Base-by-base conservation (phyloP, 2,113 vertebrate genomes). In the Eudyptes chrysolophus region DNA sequence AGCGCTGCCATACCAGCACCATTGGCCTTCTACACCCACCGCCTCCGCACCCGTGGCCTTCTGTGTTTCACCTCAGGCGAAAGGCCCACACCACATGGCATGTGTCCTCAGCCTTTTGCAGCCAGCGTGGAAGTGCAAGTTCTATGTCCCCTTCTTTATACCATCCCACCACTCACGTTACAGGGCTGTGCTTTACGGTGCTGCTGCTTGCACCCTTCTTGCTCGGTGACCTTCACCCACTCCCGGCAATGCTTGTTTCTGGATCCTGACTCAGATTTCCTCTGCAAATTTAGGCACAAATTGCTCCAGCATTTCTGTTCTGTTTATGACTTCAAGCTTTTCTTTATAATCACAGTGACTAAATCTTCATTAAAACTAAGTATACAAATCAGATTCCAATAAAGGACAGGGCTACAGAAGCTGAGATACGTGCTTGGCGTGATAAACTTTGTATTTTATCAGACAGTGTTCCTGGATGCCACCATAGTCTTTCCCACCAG, bases 161-260 rank as follows among this genome's bases (percentile, higher is more conserved):
- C 5, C 27, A 1, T 7, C 40, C 19, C 20, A 22, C 5, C n/a
- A 2, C 4, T 18, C 48, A 0, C 0, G 0, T 8, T 3, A 6
- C 17, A 0, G 48, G 10, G 15, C 14, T 5, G 62, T 0, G 7
- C 4, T 55, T 64, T 11, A 6, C 1, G 0, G 13, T 6, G 64
- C 55, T 21, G 55, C 51, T 82, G 52, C 60, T 57, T 2, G 1
- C 55, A 6, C 38, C 16, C 16, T 27, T 14, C 87, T 3, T 6
- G 38, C 87, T 8, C 7, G 0, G 42, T 21, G 17, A 60, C 82
- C 70, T 44, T 58, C 60, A 18, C 57, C 48, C 2, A 0, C 13
- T 16, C 13, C 44, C 16, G 17, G 11, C 44, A 29, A 21, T 0
- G 6, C 34, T 30, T 2, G 0, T 14, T 25, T 69, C 36, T 55